These are phyloP conservation scores for Myotis davidii DNA, from an alignment of 2,113 vertebrate genomes.

Conservation along the genomic window DNA sequence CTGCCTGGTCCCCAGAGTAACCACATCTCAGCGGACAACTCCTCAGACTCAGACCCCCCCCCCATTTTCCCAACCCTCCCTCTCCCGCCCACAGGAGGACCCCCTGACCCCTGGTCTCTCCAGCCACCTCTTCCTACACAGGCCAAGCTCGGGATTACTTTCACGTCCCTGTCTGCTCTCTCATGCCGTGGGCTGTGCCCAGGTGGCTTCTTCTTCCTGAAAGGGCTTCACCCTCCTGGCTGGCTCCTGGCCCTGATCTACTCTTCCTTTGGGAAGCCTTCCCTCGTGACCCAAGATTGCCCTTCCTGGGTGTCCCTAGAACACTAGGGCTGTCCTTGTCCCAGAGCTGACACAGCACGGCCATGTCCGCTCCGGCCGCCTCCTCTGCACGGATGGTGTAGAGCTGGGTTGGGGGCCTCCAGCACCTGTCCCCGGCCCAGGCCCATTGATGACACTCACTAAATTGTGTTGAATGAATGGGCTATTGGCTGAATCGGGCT, in stretches of 20 bases:
- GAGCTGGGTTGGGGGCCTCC: not conserved
- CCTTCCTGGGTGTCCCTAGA: not conserved
- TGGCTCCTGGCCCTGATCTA: not conserved
- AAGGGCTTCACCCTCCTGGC: not conserved
- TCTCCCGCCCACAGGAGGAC: not conserved
- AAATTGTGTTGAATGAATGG: not conserved
- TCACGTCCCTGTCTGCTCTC: not conserved
- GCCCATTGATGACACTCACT: no score
- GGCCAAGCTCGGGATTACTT: not conserved
- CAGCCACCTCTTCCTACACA: not conserved
- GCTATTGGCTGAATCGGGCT: not conserved
- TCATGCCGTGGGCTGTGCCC: not conserved
- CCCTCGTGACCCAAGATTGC: not conserved
- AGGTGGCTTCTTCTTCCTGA: not conserved
- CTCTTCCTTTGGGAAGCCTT: constrained; percentile 28
- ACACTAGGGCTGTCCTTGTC: not conserved
- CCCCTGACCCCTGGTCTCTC: no score
- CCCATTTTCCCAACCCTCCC: rapidly evolving
- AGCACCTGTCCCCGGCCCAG: not conserved
- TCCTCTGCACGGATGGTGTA: not conserved
- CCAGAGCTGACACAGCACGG: not conserved
- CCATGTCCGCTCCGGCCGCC: not conserved
- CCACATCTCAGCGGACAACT: no score
- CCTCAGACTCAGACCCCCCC: not conserved
- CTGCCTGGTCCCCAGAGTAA: not conserved